phyloP scores from a whole-genome alignment of 1,140 invertebrate species.

The Drosophila micromelanica region DNA sequence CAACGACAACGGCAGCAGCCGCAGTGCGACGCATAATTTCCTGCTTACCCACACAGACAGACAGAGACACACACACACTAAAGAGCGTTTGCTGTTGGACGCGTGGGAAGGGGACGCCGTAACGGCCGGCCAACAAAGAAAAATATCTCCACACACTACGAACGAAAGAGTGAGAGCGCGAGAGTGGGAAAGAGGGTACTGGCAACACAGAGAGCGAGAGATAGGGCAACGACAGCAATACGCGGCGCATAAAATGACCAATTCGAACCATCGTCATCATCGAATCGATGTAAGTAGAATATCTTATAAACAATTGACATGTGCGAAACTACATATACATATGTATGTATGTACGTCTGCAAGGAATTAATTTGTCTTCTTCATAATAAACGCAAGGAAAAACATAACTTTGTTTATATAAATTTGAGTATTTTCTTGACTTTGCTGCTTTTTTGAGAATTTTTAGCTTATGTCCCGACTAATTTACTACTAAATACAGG shows the following conservation, averaged over 20 bases:
- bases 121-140: slow-evolving; percentile 54
- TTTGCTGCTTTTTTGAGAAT: no score
- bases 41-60: slow-evolving; percentile 53
- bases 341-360: neutral
- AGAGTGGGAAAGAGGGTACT: slow-evolving; percentile 36
- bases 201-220: slow-evolving; percentile 19
- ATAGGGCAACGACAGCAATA: slow-evolving; percentile 54
- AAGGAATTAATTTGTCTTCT: neutral
- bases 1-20: slow-evolving; percentile 40
- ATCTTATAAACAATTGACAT: slow-evolving; percentile 5
- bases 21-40: slow-evolving; percentile 71
- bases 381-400: slow-evolving; percentile 18
- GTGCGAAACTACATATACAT: neutral
- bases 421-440: no score
- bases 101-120: slow-evolving; percentile 55
- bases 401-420: slow-evolving; percentile 18
- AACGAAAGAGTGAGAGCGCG: slow-evolving; percentile 6
- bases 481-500: no score
- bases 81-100: slow-evolving; percentile 49
- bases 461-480: no score
- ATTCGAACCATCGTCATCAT: slow-evolving; percentile 72
- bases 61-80: slow-evolving; percentile 18
- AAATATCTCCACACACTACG: slow-evolving; percentile 29
- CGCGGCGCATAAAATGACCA: slow-evolving; percentile 75
- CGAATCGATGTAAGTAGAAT: slow-evolving; percentile 70